Evolutionary conservation across 64 coral and sea anemone genomes (phyloP), one percentile per base, ranked within the genome.

Genomic region (Porites lutea): DNA sequence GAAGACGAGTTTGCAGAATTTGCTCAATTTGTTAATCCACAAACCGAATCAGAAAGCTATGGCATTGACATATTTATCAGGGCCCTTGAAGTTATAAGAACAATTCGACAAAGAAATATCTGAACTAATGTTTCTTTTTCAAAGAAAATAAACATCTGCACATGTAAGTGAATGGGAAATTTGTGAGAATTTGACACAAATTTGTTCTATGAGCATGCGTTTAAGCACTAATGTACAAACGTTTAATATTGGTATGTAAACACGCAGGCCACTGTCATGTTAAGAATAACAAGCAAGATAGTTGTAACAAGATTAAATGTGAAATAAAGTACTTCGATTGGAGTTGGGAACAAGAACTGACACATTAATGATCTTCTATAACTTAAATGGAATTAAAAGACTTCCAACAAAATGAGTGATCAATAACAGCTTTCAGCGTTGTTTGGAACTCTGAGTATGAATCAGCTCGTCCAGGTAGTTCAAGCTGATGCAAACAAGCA

Each of bases 401-500:
- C 13, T 75, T 75, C 47, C 74, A 77, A 77, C 74, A 15, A 77
- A 77, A 51, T 77, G 74, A 52, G 74, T 77, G 48, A 77, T 77
- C 74, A 77, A 52, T 77, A 77, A 77, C 74, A 52, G 74, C 45
- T 52, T 77, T 77, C 18, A 77, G 74, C 74, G 74, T 77, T 77
- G 74, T 77, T 77, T 59, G 77, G 77, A 79, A 79, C 77, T 79
- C 77, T 79, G 77, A 79, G 77, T 59, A 79, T 79, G 52, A 79
- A 79, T 79, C 77, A 79, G 77, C 77, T 79, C 52, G 20, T 79
- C 77, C 77, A 60, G 77, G 77, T 79, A 79, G 77, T 79, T 79
- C 77, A 79, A 79, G 77, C 77, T 79, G 77, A 79, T 79, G 77
- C 77, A 79, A 79, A 79, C 77, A 79, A 59, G 76, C 76, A 79